These are phyloP conservation scores for Dolomedes plantarius DNA, from an alignment of 2,888 invertebrate species.

Conservation along the genomic window DNA sequence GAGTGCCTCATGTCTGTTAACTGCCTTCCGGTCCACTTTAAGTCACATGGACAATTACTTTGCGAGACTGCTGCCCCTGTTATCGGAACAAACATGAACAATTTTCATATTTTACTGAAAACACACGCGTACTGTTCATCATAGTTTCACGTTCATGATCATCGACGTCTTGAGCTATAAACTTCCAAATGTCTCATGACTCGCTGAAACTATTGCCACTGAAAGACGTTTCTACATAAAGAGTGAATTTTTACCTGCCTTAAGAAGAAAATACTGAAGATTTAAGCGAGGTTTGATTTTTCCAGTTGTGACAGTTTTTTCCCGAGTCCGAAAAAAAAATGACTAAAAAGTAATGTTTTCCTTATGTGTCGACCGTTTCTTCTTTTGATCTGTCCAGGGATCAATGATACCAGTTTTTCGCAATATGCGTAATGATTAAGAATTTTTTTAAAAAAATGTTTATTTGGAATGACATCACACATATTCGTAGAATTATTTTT, in stretches of 20 bases:
- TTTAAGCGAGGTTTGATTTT: too few species aligned
- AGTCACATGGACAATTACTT: not conserved
- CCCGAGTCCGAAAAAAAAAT: too few species aligned
- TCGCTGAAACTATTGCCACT: not conserved
- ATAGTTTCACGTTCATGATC: not conserved
- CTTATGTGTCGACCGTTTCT: too few species aligned
- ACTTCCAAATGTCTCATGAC: not conserved
- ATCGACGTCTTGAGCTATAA: not conserved
- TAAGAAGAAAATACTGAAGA: not conserved
- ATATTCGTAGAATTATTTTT: too few species aligned
- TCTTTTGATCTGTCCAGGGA: too few species aligned
- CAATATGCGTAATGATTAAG: too few species aligned
- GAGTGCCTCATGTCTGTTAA: slow-evolving; percentile 67
- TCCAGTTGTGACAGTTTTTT: too few species aligned
- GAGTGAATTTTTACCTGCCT: not conserved
- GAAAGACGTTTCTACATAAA: not conserved
- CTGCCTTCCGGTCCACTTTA: not conserved
- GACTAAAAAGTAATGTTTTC: too few species aligned
- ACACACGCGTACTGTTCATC: not conserved
- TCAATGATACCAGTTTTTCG: too few species aligned
- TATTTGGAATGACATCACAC: too few species aligned
- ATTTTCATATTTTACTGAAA: not conserved
- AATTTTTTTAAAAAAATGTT: too few species aligned
- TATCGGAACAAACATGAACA: not conserved
- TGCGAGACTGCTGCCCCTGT: not conserved